A percentile compares a stretch with the other conserved stretches of the same genome.
Conservation (phyloP, 2,797 vertebrate genomes). For the Stomatorhinus walkeri region DNA sequence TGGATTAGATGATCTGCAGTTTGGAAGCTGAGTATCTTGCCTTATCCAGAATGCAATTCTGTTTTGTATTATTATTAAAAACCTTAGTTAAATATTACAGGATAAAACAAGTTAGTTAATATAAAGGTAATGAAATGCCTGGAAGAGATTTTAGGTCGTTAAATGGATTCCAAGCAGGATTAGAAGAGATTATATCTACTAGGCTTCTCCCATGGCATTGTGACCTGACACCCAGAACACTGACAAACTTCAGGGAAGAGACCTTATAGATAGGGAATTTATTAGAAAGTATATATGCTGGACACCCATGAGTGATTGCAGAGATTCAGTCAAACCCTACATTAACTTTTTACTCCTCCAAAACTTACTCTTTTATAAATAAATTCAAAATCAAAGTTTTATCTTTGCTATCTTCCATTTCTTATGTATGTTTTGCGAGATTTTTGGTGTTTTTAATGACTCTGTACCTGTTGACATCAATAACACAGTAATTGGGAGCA, state of each 20-base stretch:
- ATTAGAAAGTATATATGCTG: neutral
- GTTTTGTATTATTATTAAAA: constrained; percentile 11
- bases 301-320: neutral
- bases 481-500: neutral
- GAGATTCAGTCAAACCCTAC: neutral
- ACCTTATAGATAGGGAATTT: neutral
- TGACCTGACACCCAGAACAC: neutral
- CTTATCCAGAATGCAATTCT: neutral
- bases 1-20: neutral
- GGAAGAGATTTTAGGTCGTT: constrained; percentile 29
- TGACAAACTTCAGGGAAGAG: neutral
- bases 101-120: constrained; percentile 36
- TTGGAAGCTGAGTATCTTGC: neutral
- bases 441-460: neutral
- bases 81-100: constrained; percentile 30
- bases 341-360: neutral
- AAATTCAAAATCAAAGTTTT: neutral
- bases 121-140: constrained; percentile 50
- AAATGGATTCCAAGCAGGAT: constrained; percentile 49
- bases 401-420: neutral
- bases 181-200: constrained; percentile 44
- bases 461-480: neutral
- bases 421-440: neutral
- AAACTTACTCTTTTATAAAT: neutral
- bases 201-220: constrained; percentile 16